phyloP scores from a whole-genome alignment of 2,797 vertebrate species.

The Xiphophorus birchmanni region DNA sequence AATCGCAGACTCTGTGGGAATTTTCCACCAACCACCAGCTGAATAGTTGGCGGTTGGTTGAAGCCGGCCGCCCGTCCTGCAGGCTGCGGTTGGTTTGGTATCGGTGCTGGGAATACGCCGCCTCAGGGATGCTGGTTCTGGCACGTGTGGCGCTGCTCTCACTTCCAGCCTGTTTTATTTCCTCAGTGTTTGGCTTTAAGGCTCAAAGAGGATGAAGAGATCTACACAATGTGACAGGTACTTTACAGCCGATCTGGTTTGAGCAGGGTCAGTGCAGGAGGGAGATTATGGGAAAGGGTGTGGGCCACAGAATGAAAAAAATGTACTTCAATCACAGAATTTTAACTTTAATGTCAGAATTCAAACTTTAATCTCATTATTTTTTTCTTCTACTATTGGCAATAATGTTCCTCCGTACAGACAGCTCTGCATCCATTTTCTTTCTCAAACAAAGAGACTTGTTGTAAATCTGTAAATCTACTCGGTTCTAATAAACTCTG shows the following conservation, averaged over 20 bases:
- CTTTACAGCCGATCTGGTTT: background rate
- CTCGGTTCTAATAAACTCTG: background rate
- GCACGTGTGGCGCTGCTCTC: background rate
- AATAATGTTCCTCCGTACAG: too few species aligned
- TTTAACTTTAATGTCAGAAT: too few species aligned
- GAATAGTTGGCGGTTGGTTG: background rate
- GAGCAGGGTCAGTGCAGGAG: background rate
- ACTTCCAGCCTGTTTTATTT: background rate
- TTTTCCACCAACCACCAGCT: slow-evolving; percentile 6
- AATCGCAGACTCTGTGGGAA: background rate
- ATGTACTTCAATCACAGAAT: too few species aligned
- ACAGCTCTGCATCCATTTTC: background rate
- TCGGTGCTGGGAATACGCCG: background rate
- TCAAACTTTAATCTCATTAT: too few species aligned
- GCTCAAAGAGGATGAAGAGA: background rate
- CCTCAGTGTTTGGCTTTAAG: background rate
- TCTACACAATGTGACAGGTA: background rate
- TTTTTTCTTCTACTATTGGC: too few species aligned
- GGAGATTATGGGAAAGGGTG: background rate
- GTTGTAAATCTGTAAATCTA: background rate
- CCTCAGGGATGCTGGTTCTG: background rate
- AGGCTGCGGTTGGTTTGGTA: background rate
- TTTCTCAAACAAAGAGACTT: background rate
- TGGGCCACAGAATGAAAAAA: too few species aligned
- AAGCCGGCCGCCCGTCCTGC: background rate